Conservation (phyloP, 2,888 invertebrate species). For the Nomada flava region DNA sequence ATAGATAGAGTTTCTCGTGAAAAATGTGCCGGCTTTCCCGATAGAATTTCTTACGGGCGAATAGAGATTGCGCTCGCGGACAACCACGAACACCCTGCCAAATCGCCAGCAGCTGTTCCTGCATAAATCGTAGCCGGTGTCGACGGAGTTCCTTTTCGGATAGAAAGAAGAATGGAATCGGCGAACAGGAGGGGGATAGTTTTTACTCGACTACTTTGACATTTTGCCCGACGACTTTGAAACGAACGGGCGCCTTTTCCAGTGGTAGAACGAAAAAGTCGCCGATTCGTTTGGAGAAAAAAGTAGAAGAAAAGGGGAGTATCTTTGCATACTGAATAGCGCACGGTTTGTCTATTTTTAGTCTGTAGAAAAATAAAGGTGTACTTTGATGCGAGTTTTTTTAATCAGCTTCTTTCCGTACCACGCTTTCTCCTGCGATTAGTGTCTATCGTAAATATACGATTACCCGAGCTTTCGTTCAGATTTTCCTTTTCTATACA, state of each 20-base stretch:
- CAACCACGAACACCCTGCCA: slow-evolving; percentile 60
- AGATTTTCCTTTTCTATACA: slow-evolving; percentile 14
- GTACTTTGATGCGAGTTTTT: slow-evolving; percentile 47
- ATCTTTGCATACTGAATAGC: slow-evolving; percentile 32
- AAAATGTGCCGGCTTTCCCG: slow-evolving; percentile 5
- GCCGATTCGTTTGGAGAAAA: slow-evolving; percentile 23
- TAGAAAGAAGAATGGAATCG: slow-evolving; percentile 31
- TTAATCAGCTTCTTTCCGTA: slow-evolving; percentile 42
- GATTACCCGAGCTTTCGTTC: slow-evolving; percentile 29
- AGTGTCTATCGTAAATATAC: slow-evolving; percentile 20
- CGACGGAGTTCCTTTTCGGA: slow-evolving; percentile 67
- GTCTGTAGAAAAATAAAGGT: neutral
- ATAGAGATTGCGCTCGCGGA: slow-evolving; percentile 36
- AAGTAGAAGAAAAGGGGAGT: neutral
- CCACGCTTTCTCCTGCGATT: slow-evolving; percentile 26
- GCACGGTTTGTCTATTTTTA: slow-evolving; percentile 9
- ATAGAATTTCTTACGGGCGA: slow-evolving; percentile 25
- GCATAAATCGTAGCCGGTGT: slow-evolving; percentile 69
- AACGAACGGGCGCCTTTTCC: slow-evolving; percentile 22
- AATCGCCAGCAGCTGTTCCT: slow-evolving; percentile 74
- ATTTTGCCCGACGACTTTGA: slow-evolving; percentile 9
- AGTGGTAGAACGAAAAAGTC: slow-evolving; percentile 16
- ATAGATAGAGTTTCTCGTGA: neutral
- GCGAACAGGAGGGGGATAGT: neutral
- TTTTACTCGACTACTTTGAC: slow-evolving; percentile 17